Evolutionary conservation across 1,140 invertebrate species (phyloP).

Genomic region (Phocides pigmalion): DNA sequence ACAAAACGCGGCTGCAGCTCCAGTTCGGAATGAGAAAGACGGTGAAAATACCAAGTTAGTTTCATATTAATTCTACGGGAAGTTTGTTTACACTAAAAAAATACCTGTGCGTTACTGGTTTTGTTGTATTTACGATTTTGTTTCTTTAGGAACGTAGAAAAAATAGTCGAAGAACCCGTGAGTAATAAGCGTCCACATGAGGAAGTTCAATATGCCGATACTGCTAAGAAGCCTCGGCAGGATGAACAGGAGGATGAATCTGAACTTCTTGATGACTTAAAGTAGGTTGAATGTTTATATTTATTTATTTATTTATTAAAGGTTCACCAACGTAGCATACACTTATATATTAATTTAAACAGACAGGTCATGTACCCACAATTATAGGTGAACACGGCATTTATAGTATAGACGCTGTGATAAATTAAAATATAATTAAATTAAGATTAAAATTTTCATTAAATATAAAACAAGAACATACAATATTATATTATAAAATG

Average conservation of each 20-base stretch:
- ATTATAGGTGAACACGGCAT: no score
- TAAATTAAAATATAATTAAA: no score
- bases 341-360: no score
- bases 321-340: no score
- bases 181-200: constrained; percentile 63
- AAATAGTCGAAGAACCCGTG: constrained; percentile 7
- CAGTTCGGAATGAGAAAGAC: constrained; percentile 52
- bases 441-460: no score
- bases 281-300: constrained; percentile 60
- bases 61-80: constrained; percentile 41
- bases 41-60: constrained; percentile 53
- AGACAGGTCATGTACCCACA: no score
- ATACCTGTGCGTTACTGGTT: constrained; percentile 50
- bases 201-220: constrained; percentile 62
- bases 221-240: constrained; percentile 59
- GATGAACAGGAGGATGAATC: constrained; percentile 56
- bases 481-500: no score
- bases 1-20: constrained; percentile 46
- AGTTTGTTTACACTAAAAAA: no score
- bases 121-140: not conserved
- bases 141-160: constrained; percentile 33
- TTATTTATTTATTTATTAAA: no score
- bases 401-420: no score
- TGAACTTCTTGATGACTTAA: constrained; percentile 64
- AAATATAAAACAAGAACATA: no score